These are phyloP conservation scores for Helogale parvula DNA, from an alignment of 2,113 vertebrate genomes.

Conservation along the genomic window DNA sequence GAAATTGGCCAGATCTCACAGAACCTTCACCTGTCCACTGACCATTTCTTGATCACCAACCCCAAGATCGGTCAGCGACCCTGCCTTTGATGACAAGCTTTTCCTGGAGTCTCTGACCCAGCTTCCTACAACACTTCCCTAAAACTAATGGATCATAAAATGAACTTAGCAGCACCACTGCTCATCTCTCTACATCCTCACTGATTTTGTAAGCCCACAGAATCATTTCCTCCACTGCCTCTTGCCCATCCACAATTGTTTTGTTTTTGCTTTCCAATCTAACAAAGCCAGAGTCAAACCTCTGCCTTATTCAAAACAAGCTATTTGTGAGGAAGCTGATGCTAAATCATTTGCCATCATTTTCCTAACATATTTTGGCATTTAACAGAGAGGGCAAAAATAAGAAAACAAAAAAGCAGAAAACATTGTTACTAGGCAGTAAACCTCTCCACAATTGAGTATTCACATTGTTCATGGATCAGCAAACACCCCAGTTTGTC, in stretches of 20 bases:
- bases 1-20: neutral
- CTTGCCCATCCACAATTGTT: neutral
- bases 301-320: neutral
- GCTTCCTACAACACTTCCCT: neutral
- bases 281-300: neutral
- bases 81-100: neutral
- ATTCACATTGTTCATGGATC: conserved; percentile 68
- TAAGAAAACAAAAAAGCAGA: neutral
- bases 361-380: conserved; percentile 30
- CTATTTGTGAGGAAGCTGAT: conserved; percentile 16
- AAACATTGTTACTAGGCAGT: conserved; percentile 36
- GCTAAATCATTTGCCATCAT: conserved; percentile 9
- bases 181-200: neutral
- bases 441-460: conserved; percentile 63
- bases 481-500: conserved; percentile 56
- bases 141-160: neutral
- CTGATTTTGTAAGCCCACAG: neutral
- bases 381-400: conserved; percentile 12
- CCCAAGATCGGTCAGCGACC: neutral
- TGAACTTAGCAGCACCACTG: neutral
- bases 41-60: neutral
- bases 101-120: neutral
- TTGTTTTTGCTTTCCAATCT: conserved; percentile 17
- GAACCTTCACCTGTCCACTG: neutral
- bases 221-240: neutral